A percentile compares a stretch with the other conserved stretches of the same genome.
These are phyloP conservation scores for Lucilia sericata DNA, from an alignment of 1,140 invertebrate genomes.

Conservation along the genomic window DNA sequence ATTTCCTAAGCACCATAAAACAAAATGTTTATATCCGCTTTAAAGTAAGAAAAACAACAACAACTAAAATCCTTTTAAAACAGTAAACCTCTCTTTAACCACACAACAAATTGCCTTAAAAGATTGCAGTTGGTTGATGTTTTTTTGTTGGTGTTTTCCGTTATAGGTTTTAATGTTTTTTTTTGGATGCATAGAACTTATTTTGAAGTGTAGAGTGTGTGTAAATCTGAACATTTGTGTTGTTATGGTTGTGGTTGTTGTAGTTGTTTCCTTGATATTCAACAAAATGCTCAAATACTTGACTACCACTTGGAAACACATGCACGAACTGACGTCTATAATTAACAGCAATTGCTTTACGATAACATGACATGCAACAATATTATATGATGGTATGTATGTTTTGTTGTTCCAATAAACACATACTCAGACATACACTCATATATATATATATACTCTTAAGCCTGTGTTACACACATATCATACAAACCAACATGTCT, in stretches of 20 bases:
- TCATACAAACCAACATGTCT: not conserved
- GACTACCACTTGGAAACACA: conserved; percentile 37
- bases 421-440: not conserved
- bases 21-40: conserved; percentile 34
- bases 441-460: not conserved
- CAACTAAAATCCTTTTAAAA: conserved; percentile 8
- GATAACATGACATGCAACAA: conserved; percentile 41
- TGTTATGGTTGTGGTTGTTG: not conserved
- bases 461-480: not conserved
- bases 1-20: not conserved
- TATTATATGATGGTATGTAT: conserved; percentile 2
- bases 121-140: not conserved
- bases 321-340: conserved; percentile 41
- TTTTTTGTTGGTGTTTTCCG: not conserved
- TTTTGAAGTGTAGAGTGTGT: not conserved
- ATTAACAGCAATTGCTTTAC: conserved; percentile 43
- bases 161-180: not conserved
- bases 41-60: not conserved
- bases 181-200: not conserved
- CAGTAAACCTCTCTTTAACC: conserved; percentile 10
- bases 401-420: not conserved
- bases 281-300: conserved; percentile 40
- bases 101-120: conserved; percentile 27
- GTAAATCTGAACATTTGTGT: not conserved
- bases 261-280: not conserved